phyloP scores from a whole-genome alignment of 92 coral and sea anemone genomes.

The Umimayanthus kanabou region DNA sequence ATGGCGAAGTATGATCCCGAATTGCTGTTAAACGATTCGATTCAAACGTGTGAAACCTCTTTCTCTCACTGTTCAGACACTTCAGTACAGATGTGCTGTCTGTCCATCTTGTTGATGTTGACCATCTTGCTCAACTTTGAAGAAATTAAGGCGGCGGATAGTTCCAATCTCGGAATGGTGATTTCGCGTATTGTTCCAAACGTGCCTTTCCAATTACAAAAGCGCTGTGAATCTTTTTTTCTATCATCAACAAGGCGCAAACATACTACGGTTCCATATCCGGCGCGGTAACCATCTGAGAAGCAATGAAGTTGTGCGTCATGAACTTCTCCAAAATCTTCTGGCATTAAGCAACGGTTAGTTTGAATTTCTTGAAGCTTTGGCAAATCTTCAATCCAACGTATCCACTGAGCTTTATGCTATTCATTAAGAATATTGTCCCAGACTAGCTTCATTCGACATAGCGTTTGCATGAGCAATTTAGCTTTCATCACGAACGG shows the following conservation, averaged over 20 bases:
- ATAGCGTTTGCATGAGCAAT: too few species aligned
- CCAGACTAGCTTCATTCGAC: slow-evolving; percentile 47
- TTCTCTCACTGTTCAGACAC: too few species aligned
- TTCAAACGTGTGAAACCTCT: too few species aligned
- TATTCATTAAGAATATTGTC: slow-evolving; percentile 39
- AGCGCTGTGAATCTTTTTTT: slow-evolving; percentile 38
- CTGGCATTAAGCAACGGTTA: too few species aligned
- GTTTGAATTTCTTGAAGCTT: too few species aligned
- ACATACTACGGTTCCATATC: slow-evolving; percentile 14
- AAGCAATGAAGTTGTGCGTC: too few species aligned
- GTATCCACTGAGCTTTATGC: not conserved
- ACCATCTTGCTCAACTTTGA: slow-evolving; percentile 28
- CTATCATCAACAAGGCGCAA: not conserved
- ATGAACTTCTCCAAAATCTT: too few species aligned
- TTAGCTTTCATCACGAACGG: too few species aligned
- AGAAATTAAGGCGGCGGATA: slow-evolving; percentile 50
- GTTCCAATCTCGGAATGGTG: not conserved
- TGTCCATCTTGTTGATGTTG: not conserved
- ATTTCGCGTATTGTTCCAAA: slow-evolving; percentile 53
- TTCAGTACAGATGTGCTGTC: too few species aligned
- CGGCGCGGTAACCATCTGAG: not conserved
- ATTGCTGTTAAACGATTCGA: too few species aligned
- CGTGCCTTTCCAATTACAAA: slow-evolving; percentile 59
- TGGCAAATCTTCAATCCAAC: too few species aligned
- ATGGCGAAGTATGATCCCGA: too few species aligned